Conservation (phyloP, 1,140 invertebrate species). For the Drosophila setifemur region DNA sequence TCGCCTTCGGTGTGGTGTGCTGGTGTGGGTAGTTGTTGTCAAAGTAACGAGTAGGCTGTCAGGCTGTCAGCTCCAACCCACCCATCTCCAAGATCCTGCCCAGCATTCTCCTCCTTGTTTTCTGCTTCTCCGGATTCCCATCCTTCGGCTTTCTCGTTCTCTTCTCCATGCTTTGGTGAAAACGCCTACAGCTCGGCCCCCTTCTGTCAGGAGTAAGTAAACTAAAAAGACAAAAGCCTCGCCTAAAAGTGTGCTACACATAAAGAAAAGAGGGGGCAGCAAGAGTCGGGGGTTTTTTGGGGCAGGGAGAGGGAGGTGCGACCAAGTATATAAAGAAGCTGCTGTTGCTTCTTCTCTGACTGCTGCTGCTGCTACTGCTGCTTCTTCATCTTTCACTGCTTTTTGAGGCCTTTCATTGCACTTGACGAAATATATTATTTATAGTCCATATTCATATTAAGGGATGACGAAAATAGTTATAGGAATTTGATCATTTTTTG, state of each 20-base stretch:
- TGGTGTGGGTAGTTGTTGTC: constrained; percentile 59
- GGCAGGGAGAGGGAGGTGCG: not conserved
- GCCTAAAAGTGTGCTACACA: constrained; percentile 80
- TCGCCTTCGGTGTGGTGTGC: constrained; percentile 6
- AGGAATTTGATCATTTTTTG: no score
- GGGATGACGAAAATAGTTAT: not conserved
- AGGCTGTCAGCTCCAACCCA: constrained; percentile 62
- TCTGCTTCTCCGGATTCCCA: not conserved
- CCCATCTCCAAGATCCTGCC: no score
- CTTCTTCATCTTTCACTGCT: constrained; percentile 42
- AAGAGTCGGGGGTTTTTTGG: not conserved
- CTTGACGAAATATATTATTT: not conserved
- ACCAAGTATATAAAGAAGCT: constrained; percentile 56
- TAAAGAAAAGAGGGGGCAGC: constrained; percentile 39
- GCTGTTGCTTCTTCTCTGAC: constrained; percentile 18
- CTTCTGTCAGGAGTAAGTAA: constrained; percentile 57
- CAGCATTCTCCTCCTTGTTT: not conserved
- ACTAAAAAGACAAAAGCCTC: constrained; percentile 78
- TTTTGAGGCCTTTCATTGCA: not conserved
- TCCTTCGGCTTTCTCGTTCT: not conserved
- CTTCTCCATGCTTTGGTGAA: not conserved
- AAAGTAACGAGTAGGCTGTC: constrained; percentile 79
- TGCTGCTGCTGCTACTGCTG: constrained; percentile 35
- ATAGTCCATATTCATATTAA: no score
- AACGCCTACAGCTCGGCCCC: constrained; percentile 16